A percentile compares a stretch with the other conserved stretches of the same genome.
Evolutionary conservation across 2,113 vertebrate species (phyloP).

Genomic region (Perca fluviatilis): DNA sequence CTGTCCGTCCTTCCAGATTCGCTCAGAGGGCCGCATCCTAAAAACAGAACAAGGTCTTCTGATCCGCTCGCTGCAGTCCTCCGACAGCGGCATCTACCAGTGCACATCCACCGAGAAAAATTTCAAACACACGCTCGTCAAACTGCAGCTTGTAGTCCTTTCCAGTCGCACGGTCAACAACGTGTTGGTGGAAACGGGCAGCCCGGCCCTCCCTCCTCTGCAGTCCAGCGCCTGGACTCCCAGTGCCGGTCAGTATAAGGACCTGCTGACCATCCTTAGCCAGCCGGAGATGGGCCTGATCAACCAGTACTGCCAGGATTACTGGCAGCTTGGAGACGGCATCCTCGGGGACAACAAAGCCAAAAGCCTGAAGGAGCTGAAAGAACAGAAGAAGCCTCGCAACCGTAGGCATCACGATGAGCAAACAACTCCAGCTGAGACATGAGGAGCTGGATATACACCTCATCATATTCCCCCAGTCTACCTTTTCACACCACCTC

Average conservation of each 20-base stretch:
- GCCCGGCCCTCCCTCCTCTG: constrained; percentile 73
- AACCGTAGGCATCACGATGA: constrained; percentile 95
- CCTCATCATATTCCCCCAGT: constrained; percentile 4
- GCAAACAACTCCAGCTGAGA: constrained; percentile 87
- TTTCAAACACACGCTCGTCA: constrained; percentile 95
- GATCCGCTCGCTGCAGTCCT: constrained; percentile 91
- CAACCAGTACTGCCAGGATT: constrained; percentile 99
- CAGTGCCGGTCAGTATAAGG: constrained; percentile 90
- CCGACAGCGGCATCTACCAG: constrained; percentile 93
- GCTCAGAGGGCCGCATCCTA: constrained; percentile 92
- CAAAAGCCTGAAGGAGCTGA: constrained; percentile 90
- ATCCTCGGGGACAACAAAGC: constrained; percentile 84
- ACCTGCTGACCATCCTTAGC: constrained; percentile 96
- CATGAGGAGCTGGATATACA: constrained; percentile 85
- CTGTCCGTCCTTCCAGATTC: constrained; percentile 84
- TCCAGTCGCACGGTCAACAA: constrained; percentile 90
- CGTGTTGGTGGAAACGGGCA: constrained; percentile 88
- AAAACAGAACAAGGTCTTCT: constrained; percentile 95
- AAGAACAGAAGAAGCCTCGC: constrained; percentile 96
- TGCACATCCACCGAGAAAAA: constrained; percentile 99
- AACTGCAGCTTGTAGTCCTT: constrained; percentile 93
- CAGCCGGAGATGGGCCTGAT: constrained; percentile 98
- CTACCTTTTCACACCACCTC: constrained; percentile 51
- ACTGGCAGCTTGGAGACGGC: constrained; percentile 91
- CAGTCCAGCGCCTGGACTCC: constrained; percentile 87